Conservation (phyloP, 2,888 invertebrate species). For the Folsomia candida region DNA sequence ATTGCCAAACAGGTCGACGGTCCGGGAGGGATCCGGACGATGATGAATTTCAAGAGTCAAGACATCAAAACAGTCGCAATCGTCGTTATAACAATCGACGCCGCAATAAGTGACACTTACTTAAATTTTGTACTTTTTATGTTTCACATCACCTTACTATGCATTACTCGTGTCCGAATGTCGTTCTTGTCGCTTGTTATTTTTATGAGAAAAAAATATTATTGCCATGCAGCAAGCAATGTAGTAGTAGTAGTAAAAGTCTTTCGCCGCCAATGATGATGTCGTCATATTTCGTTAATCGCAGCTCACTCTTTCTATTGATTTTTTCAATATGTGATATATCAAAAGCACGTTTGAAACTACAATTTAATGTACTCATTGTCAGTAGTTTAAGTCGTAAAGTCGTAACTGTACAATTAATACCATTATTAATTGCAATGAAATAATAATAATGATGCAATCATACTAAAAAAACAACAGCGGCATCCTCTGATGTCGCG, state of each 20-base stretch:
- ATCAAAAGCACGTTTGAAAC: background rate
- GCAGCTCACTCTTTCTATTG: background rate
- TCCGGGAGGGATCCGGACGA: background rate
- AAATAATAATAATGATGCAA: background rate
- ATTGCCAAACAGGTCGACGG: background rate
- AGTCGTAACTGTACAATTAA: background rate
- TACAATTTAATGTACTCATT: background rate
- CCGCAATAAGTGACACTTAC: conserved; percentile 13
- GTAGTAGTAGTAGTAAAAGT: background rate
- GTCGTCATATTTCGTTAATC: background rate
- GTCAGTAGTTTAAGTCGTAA: too few species aligned
- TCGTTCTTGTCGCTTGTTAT: background rate
- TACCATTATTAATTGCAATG: too few species aligned
- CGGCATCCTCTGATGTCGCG: too few species aligned
- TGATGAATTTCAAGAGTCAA: background rate
- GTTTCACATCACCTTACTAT: background rate
- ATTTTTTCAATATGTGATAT: background rate
- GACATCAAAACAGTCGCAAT: conserved; percentile 5
- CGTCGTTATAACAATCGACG: conserved; percentile 11
- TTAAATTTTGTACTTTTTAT: background rate
- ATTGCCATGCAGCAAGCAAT: too few species aligned
- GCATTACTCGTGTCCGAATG: background rate
- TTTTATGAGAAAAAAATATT: too few species aligned
- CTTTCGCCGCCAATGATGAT: background rate
- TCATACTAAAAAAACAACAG: background rate